A percentile compares a stretch with the other conserved stretches of the same genome.
Conservation (phyloP, 1,140 invertebrate species). For the Lepidostoma basale region DNA sequence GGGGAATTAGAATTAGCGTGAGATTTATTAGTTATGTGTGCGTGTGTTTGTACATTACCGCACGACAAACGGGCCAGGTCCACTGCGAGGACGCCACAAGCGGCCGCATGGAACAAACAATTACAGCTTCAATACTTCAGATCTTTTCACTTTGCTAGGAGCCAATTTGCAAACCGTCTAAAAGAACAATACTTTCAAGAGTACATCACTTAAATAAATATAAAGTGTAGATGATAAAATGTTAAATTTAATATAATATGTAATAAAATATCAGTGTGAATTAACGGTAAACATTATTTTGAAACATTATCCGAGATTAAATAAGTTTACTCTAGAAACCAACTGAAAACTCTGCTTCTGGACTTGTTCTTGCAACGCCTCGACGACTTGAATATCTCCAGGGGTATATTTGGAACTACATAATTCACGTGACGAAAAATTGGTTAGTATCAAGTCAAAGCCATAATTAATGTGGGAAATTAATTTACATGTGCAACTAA, state of each 20-base stretch:
- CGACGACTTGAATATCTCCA: slow-evolving; percentile 62
- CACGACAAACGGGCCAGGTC: slow-evolving; percentile 65
- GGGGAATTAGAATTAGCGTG: slow-evolving; percentile 51
- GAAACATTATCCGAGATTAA: no score
- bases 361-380: slow-evolving; percentile 61
- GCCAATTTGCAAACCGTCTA: no score
- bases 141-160: slow-evolving; percentile 1
- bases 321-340: slow-evolving; percentile 60
- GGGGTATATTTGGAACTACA: slow-evolving; percentile 62
- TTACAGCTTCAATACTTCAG: slow-evolving; percentile 30
- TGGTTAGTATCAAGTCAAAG: slow-evolving; percentile 37
- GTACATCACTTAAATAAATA: no score
- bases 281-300: no score
- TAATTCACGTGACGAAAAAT: slow-evolving; percentile 38
- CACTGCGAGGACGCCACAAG: slow-evolving; percentile 64
- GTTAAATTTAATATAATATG: no score
- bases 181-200: no score
- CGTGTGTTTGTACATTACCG: slow-evolving; percentile 70
- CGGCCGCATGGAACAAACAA: slow-evolving; percentile 64
- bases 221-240: no score
- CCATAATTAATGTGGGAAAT: background rate
- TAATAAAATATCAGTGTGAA: no score
- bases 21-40: slow-evolving; percentile 65
- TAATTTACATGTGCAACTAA: no score
- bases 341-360: slow-evolving; percentile 63